Evolutionary conservation across 2,113 vertebrate genomes (phyloP), one percentile per base, ranked within the genome.

Genomic region (Anolis sagrei): DNA sequence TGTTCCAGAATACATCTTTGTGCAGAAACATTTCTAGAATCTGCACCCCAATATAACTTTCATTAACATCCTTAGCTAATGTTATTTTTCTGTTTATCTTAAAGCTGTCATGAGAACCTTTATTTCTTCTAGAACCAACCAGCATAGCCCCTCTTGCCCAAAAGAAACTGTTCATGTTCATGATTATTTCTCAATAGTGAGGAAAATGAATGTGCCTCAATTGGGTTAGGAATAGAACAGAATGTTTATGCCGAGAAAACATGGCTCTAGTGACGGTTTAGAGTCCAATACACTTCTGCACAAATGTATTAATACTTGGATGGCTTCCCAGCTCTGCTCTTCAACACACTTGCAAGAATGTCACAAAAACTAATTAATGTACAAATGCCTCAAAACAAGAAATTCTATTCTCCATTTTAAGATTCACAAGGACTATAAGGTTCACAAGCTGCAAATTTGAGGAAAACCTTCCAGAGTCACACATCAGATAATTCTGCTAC

Each of bases 291-390:
- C 64, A 29, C 32, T 79, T 87, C 69, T 79, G 76, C 76, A 88
- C 76, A 61, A 69, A 84, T 61, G 49, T 69, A 88, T 68, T 69
- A 81, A 62, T 49, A 79, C n/a, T 80, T 80, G 82, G 77, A 84
- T 44, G 7, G 61, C 49, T 84, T 84, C 72, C 82, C 77, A 81
- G 78, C 19, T 29, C 77, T 76, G 61, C 77, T 84, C 77, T 69
- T 80, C 34, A 7, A 75, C 62, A 80, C 87, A 84, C 61, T 69
- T 62, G 77, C 77, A 84, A 72, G 49, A 62, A 29, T 61, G 49
- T 48, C 48, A 84, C 10, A 1, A 61, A 84, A 84, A 76, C 75
- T 54, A 36, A 36, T 82, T 66, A 70, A 34, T 77, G 54, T 51
- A 18, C 49, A 76, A 66, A 83, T 74, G 32, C 44, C 76, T 74